Conservation (phyloP, 2,113 vertebrate genomes). For the Epinephelus cyanopodus region DNA sequence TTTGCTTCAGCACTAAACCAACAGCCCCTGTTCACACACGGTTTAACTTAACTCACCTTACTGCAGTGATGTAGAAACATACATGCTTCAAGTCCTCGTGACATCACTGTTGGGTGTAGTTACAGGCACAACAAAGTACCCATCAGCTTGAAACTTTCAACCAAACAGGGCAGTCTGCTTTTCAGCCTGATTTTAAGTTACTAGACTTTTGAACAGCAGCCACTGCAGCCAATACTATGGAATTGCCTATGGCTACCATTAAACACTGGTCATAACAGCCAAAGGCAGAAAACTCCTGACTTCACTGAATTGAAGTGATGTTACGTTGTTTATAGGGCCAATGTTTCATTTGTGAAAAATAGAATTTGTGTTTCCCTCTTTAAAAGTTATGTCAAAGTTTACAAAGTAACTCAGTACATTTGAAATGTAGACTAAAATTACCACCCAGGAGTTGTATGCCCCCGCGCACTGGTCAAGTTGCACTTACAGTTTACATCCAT, state of each 20-base stretch:
- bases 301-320: neutral
- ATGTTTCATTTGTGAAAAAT: neutral
- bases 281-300: neutral
- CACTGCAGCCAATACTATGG: neutral
- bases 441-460: too few species aligned
- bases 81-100: neutral
- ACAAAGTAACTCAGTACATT: neutral
- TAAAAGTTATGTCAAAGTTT: neutral
- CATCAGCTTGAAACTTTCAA: neutral
- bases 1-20: neutral
- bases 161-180: neutral
- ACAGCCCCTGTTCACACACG: neutral
- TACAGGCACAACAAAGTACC: neutral
- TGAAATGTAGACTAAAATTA: neutral
- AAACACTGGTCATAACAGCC: neutral
- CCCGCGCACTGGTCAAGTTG: too few species aligned
- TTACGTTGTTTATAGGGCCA: neutral
- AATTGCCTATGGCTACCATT: neutral
- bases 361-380: neutral
- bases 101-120: neutral
- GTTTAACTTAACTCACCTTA: neutral
- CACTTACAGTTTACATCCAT: too few species aligned
- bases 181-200: neutral
- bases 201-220: neutral
- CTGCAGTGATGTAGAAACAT: neutral